Evolutionary conservation across 30 jellyfish, hydroid and myxozoan genomes (phyloP), one percentile per base, ranked within the genome.

Genomic region (Cassiopea andromeda): DNA sequence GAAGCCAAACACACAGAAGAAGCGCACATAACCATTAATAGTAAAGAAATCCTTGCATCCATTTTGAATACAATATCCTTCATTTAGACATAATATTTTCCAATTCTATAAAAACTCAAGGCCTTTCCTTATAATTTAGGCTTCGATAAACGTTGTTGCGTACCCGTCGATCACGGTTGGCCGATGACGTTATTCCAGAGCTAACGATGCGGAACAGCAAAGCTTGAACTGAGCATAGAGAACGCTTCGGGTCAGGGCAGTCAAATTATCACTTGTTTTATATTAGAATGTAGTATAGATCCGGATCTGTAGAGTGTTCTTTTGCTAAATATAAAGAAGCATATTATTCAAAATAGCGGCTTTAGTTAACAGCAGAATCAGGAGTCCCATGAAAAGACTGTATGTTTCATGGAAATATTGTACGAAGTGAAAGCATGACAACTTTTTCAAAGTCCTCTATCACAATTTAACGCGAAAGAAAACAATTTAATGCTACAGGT

Each of bases 191-290:
- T 86, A 86, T 76, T 73, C 78, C 44, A 27, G 18, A 77, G 12
- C 70, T 89, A 77, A 70, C 85, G 89, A 86, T 58, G 94, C 94
- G 89, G 64, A 80, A 60, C 91, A 1, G 45, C n/a, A 46, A 49
- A 49, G 77, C 76, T 83, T 73, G 91, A 54, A 49, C 88, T 18
- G 60, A 47, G 68, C 16, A 80, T 58, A 49, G 83, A 86, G 44
- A 46, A 14, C 12, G 89, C 84, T 46, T 61, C 84, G 82, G 88
- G 94, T 86, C 89, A 86, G 94, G 94, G 81, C 94, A 86, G 59
- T 75, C 48, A 46, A 19, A 48, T 72, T 69, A 60, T 5, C 58
- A 57, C 43, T 69, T 68, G 84, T 50, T 83, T 73, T 17, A 27
- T 27, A 27, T 27, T 27, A 27, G 38, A 27, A 27, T 27, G 38